Conservation (phyloP, 2,797 vertebrate genomes). For the Lutjanus campechanus region DNA sequence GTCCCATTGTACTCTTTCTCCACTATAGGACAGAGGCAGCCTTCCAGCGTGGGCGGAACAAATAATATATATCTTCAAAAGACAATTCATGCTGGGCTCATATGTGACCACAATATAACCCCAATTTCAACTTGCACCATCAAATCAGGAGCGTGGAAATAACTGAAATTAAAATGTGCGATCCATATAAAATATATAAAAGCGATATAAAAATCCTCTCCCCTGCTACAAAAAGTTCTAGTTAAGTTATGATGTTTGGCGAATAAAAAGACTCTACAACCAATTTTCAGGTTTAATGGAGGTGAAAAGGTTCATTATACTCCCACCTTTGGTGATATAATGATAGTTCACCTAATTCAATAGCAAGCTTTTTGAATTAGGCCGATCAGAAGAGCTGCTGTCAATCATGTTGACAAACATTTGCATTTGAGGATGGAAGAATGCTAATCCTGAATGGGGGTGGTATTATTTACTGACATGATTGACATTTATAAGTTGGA, state of each 20-base stretch:
- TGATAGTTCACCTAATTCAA: constrained; percentile 59
- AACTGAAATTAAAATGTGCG: constrained; percentile 71
- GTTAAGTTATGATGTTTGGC: constrained; percentile 71
- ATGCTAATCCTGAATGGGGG: constrained; percentile 12
- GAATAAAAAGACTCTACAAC: constrained; percentile 66
- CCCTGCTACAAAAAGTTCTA: constrained; percentile 60
- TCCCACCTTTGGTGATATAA: constrained; percentile 68
- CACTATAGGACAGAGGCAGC: constrained; percentile 53
- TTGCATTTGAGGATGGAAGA: constrained; percentile 17
- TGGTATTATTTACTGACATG: constrained; percentile 26
- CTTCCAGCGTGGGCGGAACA: constrained; percentile 51
- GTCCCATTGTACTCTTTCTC: constrained; percentile 67
- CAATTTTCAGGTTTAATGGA: constrained; percentile 79
- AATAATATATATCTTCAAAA: constrained; percentile 69
- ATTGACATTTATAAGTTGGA: constrained; percentile 27
- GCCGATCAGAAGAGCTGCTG: constrained; percentile 43
- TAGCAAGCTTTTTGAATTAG: constrained; percentile 48
- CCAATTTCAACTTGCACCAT: constrained; percentile 68
- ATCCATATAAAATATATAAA: constrained; percentile 65
- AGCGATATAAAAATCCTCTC: constrained; percentile 59
- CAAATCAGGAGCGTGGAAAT: constrained; percentile 68
- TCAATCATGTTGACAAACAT: constrained; percentile 63
- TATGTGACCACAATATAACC: constrained; percentile 75
- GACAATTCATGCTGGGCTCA: constrained; percentile 65
- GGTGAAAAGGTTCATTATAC: constrained; percentile 75